Base-by-base conservation (phyloP, 2,797 vertebrate species). In the Aphelocoma californica region DNA sequence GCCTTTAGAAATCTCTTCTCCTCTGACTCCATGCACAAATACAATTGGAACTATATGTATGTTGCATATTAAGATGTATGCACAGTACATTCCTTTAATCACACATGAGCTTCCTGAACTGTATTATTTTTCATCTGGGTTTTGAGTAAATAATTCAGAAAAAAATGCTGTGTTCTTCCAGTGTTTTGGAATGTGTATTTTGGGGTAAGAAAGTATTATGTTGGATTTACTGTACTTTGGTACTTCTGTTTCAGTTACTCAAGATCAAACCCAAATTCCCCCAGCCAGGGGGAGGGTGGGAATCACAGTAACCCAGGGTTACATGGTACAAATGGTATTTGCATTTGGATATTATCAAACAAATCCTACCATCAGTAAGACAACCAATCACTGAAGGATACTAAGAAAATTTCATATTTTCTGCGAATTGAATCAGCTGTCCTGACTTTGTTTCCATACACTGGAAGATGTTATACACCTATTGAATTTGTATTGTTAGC, bases 141-240 rank as follows among this genome's bases (percentile, higher is more conserved):
- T 62, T 83, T 82, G 38, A 88, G 42, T 92, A 95, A 94, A 95
- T 84, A 92, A 90, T 25, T 84, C 26, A 60, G 40, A 24, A 25
- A 57, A 54, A 29, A 23, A 44, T 5, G 28, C 36, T 20, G 25
- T 57, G 21, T 64, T 82, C 64, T 89, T 94, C 44, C 77, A 94
- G 48, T 73, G 42, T 75, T 94, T 89, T 71, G 70, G 66, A 93
- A 95, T 91, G 86, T 71, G 61, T 84, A 73, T 80, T 94, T 91
- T 92, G 94, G 86, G 83, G 90, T 71, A 92, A 91, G 83, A 86
- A 73, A 73, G 78, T 40, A 93, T 95, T 95, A 82, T 54, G 84
- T 34, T 72, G 88, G 95, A 95, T 94, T 95, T 95, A 93, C 64
- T 92, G 94, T 96, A 65, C 91, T 96, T 90, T 40, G 45, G 73